Conservation (phyloP, 2,113 vertebrate genomes). For the Morone saxatilis region DNA sequence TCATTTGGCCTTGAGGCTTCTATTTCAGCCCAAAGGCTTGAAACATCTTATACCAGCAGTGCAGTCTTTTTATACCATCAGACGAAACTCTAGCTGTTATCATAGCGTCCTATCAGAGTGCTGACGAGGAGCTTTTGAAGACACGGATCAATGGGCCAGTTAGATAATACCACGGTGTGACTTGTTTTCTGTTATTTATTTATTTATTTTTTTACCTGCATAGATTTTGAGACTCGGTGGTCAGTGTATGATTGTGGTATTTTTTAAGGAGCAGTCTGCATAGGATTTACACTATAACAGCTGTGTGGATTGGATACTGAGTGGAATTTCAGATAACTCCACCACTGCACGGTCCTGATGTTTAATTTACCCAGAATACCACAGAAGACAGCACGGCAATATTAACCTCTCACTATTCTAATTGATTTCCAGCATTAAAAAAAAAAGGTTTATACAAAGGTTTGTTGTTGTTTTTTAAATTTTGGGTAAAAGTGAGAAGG, state of each 20-base stretch:
- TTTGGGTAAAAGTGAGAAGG: conserved; percentile 2
- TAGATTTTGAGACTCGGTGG: conserved; percentile 25
- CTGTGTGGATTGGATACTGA: conserved; percentile 8
- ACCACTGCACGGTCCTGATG: background rate
- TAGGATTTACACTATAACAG: background rate
- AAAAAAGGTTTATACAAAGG: conserved; percentile 1
- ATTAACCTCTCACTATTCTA: conserved; percentile 7
- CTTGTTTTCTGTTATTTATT: conserved; percentile 65
- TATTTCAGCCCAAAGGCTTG: conserved; percentile 65
- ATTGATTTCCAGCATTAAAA: background rate
- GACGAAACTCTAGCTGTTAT: conserved; percentile 79
- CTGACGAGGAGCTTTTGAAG: conserved; percentile 73
- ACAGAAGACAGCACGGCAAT: background rate
- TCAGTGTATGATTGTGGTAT: conserved; percentile 11
- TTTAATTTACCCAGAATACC: conserved; percentile 31
- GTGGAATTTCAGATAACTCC: conserved; percentile 22
- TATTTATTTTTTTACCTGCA: conserved; percentile 33
- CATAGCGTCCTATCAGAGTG: conserved; percentile 71
- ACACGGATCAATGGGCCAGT: conserved; percentile 76
- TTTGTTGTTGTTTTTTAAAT: background rate
- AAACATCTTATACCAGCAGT: conserved; percentile 72
- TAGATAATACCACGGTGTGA: conserved; percentile 62
- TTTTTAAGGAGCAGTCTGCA: background rate
- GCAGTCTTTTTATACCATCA: conserved; percentile 76
- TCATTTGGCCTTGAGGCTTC: conserved; percentile 75